phyloP scores from a whole-genome alignment of 2,797 vertebrate species.

The Spheniscus humboldti region DNA sequence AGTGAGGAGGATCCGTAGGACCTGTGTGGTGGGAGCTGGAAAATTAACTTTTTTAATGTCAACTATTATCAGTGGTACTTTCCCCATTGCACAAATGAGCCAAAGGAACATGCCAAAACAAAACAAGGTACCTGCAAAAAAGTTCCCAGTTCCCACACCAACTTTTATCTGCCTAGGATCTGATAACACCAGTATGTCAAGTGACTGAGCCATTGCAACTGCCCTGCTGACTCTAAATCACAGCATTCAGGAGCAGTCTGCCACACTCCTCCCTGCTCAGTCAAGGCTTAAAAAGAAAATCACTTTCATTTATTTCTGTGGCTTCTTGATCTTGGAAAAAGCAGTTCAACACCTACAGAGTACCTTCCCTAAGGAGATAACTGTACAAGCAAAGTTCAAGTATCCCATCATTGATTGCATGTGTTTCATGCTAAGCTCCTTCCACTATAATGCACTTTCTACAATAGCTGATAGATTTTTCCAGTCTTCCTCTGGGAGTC shows the following conservation, averaged over 20 bases:
- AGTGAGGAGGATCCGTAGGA: background rate
- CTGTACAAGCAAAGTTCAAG: slow-evolving; percentile 67
- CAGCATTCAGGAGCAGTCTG: slow-evolving; percentile 7
- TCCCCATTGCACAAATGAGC: background rate
- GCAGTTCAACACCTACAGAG: slow-evolving; percentile 57
- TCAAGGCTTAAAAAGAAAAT: background rate
- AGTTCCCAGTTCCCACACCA: background rate
- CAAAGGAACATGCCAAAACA: background rate
- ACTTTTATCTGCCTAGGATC: background rate
- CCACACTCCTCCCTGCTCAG: background rate
- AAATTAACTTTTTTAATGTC: background rate
- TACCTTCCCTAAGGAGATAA: slow-evolving; percentile 52
- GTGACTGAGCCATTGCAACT: background rate
- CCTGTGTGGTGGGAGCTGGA: background rate
- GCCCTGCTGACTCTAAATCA: background rate
- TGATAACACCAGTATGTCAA: background rate
- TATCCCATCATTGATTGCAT: slow-evolving; percentile 61
- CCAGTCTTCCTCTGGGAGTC: slow-evolving; percentile 50
- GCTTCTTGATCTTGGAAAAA: slow-evolving; percentile 39
- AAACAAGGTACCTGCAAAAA: background rate
- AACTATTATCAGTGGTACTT: background rate
- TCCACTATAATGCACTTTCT: slow-evolving; percentile 63
- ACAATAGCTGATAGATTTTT: slow-evolving; percentile 66
- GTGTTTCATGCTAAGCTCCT: slow-evolving; percentile 63
- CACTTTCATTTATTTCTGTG: slow-evolving; percentile 50